phyloP scores from a whole-genome alignment of 2,888 invertebrate species.

The Ormyrus rosae region DNA sequence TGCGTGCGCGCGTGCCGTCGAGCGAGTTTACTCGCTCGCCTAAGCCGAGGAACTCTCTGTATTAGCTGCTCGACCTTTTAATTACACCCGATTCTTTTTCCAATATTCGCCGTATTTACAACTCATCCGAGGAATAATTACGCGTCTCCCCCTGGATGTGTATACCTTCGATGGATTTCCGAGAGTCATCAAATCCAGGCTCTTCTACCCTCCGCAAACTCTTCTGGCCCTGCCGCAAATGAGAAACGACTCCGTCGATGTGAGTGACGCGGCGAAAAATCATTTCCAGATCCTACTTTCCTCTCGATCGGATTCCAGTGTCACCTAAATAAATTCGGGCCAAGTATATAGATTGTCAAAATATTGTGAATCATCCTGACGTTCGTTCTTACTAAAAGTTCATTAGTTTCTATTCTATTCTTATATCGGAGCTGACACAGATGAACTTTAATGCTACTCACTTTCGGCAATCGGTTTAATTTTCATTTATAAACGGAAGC shows the following conservation, averaged over 20 bases:
- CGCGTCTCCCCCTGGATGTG: conserved; percentile 29
- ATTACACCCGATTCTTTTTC: background rate
- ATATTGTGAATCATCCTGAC: too few species aligned
- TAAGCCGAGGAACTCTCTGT: too few species aligned
- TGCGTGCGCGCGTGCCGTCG: conserved; percentile 29
- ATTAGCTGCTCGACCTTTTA: too few species aligned
- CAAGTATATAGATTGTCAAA: too few species aligned
- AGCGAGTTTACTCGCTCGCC: conserved; percentile 14
- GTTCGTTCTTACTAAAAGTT: too few species aligned
- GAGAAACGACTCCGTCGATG: conserved; percentile 38
- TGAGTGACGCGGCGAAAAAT: conserved; percentile 47
- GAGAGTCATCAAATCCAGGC: conserved; percentile 56
- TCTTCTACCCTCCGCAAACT: conserved; percentile 47
- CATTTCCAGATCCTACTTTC: conserved; percentile 40
- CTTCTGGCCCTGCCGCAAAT: conserved; percentile 45
- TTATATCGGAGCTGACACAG: too few species aligned
- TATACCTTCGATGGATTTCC: conserved; percentile 50
- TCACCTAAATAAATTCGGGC: conserved; percentile 24
- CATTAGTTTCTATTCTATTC: too few species aligned
- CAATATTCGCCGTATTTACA: conserved; percentile 56
- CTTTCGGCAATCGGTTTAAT: too few species aligned
- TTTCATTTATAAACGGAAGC: background rate
- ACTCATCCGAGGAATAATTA: conserved; percentile 54
- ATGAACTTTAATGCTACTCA: too few species aligned
- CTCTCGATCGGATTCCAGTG: conserved; percentile 26